Conservation (phyloP, 2,888 invertebrate genomes). For the Lypha dubia region DNA sequence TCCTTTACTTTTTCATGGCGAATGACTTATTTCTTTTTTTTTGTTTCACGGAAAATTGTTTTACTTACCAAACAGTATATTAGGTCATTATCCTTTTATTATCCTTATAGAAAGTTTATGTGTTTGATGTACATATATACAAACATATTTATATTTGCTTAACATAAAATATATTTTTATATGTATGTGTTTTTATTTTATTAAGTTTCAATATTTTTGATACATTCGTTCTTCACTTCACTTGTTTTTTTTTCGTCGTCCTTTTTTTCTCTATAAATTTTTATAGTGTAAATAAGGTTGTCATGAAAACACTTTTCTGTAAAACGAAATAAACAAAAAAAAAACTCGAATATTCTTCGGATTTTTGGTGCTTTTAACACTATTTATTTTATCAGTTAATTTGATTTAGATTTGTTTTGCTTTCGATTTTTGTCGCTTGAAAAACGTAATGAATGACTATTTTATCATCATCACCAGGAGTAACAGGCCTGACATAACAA, state of each 20-base stretch:
- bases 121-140: not conserved
- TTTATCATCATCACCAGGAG: constrained; percentile 58
- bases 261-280: constrained; percentile 42
- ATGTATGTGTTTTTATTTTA: too few species aligned
- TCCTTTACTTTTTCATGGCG: not conserved
- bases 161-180: constrained; percentile 26
- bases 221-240: constrained; percentile 50
- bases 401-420: constrained; percentile 19
- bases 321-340: constrained; percentile 1
- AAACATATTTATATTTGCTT: constrained; percentile 8
- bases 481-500: constrained; percentile 63
- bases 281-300: constrained; percentile 68
- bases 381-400: not conserved
- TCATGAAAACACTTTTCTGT: constrained; percentile 67
- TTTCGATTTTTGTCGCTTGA: not conserved
- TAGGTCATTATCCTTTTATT: constrained; percentile 78
- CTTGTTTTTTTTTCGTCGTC: constrained; percentile 15
- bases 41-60: constrained; percentile 32
- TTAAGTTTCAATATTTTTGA: constrained; percentile 55
- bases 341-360: too few species aligned
- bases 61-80: constrained; percentile 70
- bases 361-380: too few species aligned
- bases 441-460: constrained; percentile 33
- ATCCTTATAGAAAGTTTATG: constrained; percentile 74
- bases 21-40: not conserved